Evolutionary conservation across 1,140 invertebrate species (phyloP).

Genomic region (Nylanderia fulva): DNA sequence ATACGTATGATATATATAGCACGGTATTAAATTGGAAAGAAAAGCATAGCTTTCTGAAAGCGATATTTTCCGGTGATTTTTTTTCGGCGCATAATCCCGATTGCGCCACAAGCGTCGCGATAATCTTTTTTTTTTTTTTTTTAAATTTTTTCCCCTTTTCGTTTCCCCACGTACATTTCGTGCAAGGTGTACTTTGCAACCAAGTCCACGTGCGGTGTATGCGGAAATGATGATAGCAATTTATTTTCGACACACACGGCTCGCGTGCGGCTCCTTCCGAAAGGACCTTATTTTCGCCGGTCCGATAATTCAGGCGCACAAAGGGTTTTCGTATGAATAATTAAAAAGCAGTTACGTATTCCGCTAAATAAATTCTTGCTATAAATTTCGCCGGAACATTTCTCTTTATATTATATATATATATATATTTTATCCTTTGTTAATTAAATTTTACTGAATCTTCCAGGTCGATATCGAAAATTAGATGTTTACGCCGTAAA

Average conservation of each 20-base stretch:
- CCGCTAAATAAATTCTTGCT: not conserved
- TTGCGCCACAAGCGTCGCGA: not conserved
- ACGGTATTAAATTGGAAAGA: slow-evolving; percentile 31
- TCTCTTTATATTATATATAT: too few relatives aligned
- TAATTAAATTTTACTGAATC: slow-evolving; percentile 14
- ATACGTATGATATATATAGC: not conserved
- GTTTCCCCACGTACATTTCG: not conserved
- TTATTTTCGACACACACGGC: slow-evolving; percentile 41
- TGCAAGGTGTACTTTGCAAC: not conserved
- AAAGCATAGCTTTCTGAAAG: slow-evolving; percentile 23
- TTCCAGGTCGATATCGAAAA: not conserved
- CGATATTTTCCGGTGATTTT: slow-evolving; percentile 20
- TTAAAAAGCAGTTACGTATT: not conserved
- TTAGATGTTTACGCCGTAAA: not conserved
- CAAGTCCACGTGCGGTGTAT: not conserved
- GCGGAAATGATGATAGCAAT: slow-evolving; percentile 47
- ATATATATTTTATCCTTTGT: not conserved
- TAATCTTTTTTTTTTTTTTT: not conserved
- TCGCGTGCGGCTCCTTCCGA: not conserved
- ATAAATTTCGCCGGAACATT: too few relatives aligned
- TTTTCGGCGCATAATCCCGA: slow-evolving; percentile 10
- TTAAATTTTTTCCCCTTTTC: too few relatives aligned
- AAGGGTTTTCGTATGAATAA: not conserved
- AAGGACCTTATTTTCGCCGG: not conserved
- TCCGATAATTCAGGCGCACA: not conserved